Base-by-base conservation (phyloP, 2,888 invertebrate genomes). In the Nomada lathburiana region DNA sequence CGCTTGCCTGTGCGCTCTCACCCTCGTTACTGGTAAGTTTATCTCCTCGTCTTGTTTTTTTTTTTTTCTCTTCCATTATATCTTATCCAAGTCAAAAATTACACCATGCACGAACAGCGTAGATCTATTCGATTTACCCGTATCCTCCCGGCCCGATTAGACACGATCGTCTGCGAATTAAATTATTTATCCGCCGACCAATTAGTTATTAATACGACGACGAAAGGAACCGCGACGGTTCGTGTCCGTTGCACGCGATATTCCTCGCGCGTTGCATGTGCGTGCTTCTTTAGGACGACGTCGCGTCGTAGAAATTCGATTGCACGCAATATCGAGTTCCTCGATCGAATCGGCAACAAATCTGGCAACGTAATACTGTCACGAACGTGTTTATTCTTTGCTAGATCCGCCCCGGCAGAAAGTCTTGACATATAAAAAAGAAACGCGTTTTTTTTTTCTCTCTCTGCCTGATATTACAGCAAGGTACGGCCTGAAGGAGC, bases 1-100 rank as follows among this genome's bases (percentile, higher is more conserved):
- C 93, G 98, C 98, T 75, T 99, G 98, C 92, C 96, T 99, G 87
- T 98, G 98, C 94, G 98, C 98, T 29, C 96, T 99, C 78, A 97
- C 98, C 55, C 95, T 99, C 88, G 96, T 99, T 90, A 98, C 98
- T 94, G 98, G 99, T 99, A 94, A 95, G 95, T 94, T 80, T 1
- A 16, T 42, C 36, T n/a, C 36, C 20, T 13, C 5, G 16, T 47
- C 13, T 16, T 20, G 20, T 20, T 29, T 50, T 71, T 7, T 16
- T 59, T 20, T 29, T 50, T 71, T 7, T 16, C 47, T 13, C n/a
- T 18, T n/a, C n/a, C 18, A 13, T 57, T 44, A 18, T 0, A 13
- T 7, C 2, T 29, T 11, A 20, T 29, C 20, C 13, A 3, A 16
- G 16, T 13, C 47, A 47, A 47, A 47, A 47, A 47, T 47, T 47